Evolutionary conservation across 2,797 vertebrate genomes (phyloP), one percentile per base, ranked within the genome.

Genomic region (Onychomys torridus): DNA sequence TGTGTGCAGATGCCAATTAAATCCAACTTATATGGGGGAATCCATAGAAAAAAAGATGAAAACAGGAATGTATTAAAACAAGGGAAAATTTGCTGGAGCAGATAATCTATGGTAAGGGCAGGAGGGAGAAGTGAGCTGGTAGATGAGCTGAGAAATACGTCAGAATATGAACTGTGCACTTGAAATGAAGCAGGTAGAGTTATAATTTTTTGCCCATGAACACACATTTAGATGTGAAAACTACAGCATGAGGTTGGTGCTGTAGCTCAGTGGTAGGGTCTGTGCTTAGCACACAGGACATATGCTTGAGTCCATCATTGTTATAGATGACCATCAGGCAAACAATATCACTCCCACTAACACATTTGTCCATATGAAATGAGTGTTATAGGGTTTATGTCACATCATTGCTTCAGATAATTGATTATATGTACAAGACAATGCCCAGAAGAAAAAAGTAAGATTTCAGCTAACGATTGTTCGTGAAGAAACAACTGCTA

Each of bases 1-100:
- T 94, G 96, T 23, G n/a, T 4, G 14, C 75, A 40, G 81, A 91
- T 79, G 96, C 97, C 97, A 97, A 91, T 4, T 29, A 75, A 94
- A n/a, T 25, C 79, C 55, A 71, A 65, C 59, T 77, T 67, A 7
- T 4, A 40, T 27, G 73, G 63, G 55, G 46, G 32, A 61, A 61
- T 5, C n/a, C 71, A 8, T 13, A 87, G 16, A 37, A 93, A 59
- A 59, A 55, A 79, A 49, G 76, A 69, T 34, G n/a, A 27, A 37
- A 46, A 29, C 1, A 63, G 49, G 63, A 95, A 91, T 63, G 59
- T 2, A 57, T 84, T 49, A 89, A 65, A 69, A 83, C 37, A 92
- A 83, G n/a, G n/a, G 25, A 25, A 16, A 76, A 19, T 25, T 73
- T 12, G 10, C 29, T 10, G 32, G 32, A 69, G 67, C 82, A 69